Evolutionary conservation across 1,140 invertebrate genomes (phyloP).

Genomic region (Ceratina australensis): DNA sequence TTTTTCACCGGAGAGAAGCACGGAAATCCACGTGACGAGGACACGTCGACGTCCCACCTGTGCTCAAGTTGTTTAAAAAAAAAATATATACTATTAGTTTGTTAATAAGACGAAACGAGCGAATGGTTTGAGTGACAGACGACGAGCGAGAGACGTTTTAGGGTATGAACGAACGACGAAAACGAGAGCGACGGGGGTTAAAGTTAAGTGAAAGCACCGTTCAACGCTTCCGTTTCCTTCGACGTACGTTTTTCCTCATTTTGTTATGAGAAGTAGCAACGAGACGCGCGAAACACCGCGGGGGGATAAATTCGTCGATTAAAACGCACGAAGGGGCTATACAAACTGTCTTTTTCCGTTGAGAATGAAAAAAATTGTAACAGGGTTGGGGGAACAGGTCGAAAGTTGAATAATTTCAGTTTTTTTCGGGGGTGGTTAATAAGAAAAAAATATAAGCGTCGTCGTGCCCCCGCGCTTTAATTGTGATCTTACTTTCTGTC

Average conservation of each 20-base stretch:
- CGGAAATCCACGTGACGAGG: slow-evolving; percentile 29
- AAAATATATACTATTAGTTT: slow-evolving; percentile 70
- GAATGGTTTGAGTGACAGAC: slow-evolving; percentile 25
- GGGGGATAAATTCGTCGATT: neutral
- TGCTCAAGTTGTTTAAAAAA: slow-evolving; percentile 77
- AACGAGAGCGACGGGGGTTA: neutral
- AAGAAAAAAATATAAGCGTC: slow-evolving; percentile 33
- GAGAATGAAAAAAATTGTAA: too few species aligned
- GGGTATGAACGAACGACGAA: too few species aligned
- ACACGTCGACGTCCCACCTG: slow-evolving; percentile 66
- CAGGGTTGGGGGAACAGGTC: neutral
- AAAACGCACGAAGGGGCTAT: neutral
- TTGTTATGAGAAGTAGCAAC: neutral
- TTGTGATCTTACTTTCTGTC: slow-evolving; percentile 73
- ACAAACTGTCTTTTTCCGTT: slow-evolving; percentile 2
- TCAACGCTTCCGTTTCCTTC: neutral
- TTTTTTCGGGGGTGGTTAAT: slow-evolving; percentile 21
- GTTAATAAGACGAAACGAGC: slow-evolving; percentile 72
- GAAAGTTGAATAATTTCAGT: slow-evolving; percentile 23
- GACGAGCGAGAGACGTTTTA: slow-evolving; percentile 9
- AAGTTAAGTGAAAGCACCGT: neutral
- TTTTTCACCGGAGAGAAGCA: too few species aligned
- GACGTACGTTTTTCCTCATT: neutral
- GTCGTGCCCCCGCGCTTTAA: slow-evolving; percentile 70
- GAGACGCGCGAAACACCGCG: neutral